Percentiles rank a stretch among this genome's conserved stretches.
These are phyloP conservation scores for Lithobates sylvaticus DNA, from an alignment of 2,797 vertebrate genomes.

Conservation along the genomic window DNA sequence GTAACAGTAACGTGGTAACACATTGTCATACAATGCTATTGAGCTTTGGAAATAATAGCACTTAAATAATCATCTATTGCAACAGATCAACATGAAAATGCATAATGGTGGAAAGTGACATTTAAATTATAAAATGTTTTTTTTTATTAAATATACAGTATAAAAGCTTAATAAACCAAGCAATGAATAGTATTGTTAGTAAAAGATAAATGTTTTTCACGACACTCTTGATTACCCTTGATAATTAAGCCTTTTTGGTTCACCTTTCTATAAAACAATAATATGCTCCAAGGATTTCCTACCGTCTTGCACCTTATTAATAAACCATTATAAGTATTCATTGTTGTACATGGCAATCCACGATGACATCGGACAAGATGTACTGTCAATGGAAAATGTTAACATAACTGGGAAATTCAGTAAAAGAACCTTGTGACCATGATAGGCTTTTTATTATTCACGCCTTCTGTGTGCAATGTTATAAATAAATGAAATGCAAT, in stretches of 20 bases:
- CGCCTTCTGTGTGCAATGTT: neutral
- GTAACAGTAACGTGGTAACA: neutral
- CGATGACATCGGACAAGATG: slow-evolving; percentile 23
- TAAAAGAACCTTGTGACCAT: slow-evolving; percentile 16
- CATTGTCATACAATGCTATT: neutral
- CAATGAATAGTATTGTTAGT: slow-evolving; percentile 14
- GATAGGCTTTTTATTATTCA: neutral
- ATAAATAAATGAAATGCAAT: slow-evolving; percentile 8
- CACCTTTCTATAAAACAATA: slow-evolving; percentile 40
- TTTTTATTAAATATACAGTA: neutral
- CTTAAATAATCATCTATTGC: neutral
- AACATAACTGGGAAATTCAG: neutral
- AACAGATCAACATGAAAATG: neutral
- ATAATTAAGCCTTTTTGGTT: slow-evolving; percentile 18
- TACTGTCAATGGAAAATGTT: slow-evolving; percentile 32
- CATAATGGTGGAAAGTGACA: neutral
- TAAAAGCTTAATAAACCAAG: slow-evolving; percentile 26
- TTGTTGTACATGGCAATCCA: slow-evolving; percentile 16
- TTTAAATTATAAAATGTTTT: neutral
- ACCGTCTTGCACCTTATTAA: slow-evolving; percentile 37
- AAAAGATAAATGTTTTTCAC: neutral
- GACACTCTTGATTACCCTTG: neutral
- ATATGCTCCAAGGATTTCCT: slow-evolving; percentile 16
- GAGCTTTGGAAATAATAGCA: neutral
- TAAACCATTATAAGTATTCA: slow-evolving; percentile 31